Evolutionary conservation across 1,140 invertebrate species (phyloP), one percentile per base, ranked within the genome.

Genomic region (Drosophila saltans): DNA sequence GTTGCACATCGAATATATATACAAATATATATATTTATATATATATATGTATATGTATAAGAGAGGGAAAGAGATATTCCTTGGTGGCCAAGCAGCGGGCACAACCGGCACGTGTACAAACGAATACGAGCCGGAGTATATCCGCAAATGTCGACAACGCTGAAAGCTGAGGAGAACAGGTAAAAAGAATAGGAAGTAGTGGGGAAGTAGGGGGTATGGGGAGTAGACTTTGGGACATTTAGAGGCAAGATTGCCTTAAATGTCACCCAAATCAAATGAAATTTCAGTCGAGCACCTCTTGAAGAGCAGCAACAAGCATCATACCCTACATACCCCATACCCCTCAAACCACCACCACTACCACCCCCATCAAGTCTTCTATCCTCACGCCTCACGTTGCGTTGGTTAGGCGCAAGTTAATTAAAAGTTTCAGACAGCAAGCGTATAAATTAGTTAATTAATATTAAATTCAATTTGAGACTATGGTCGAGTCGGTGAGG

Each of bases 391-490:
- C 16, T 3, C 45, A 55, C 3, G 7, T 52, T 24, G 52, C 7
- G 48, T 28, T 41, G 28, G 28, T 33, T 30, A 65, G 52, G 39
- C 33, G 33, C 58, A 63, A 80, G 71, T 76, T 85, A 85, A 85
- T 85, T 85, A 86, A 86, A 85, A 72, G 67, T 69, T 52, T 52
- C 45, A 52, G 83, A 64, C 69, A 69, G 48, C 72, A 88, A 64
- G 76, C 76, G 71, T 69, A 69, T 68, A 78, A 83, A 89, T 88
- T 89, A 83, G 77, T 89, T 83, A 88, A 88, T 83, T 88, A 80
- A 88, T 83, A 88, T 84, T 70, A 89, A 89, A 89, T 88, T 83
- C 83, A 86, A 86, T 86, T 86, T 77, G 64, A 70, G 64, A 60
- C 71, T 40, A 63, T 28, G 69, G 67, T 60, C 48, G 60, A 45